Percentiles rank a stretch among this genome's conserved stretches.
Evolutionary conservation across 2,113 vertebrate genomes (phyloP).

Genomic region (Prionailurus viverrinus): DNA sequence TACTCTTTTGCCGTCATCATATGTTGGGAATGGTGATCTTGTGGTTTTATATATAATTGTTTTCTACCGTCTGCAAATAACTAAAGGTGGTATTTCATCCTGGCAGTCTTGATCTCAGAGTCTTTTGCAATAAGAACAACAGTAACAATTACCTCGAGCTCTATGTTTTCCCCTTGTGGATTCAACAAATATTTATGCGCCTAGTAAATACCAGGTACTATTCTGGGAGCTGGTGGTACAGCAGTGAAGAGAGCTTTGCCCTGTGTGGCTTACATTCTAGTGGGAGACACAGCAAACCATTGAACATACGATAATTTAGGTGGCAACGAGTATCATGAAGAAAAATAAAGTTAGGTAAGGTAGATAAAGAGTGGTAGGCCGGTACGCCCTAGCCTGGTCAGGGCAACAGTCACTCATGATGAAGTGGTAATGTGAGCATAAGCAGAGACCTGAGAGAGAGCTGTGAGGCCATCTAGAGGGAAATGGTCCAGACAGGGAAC

Average conservation of each 20-base stretch:
- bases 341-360: not conserved
- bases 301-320: not conserved
- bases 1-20: conserved; percentile 5
- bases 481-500: not conserved
- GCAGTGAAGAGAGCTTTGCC: not conserved
- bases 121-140: conserved; percentile 19
- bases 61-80: conserved; percentile 50
- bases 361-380: not conserved
- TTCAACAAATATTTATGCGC: conserved; percentile 3
- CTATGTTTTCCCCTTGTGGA: not conserved
- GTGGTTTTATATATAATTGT: conserved; percentile 30
- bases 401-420: not conserved
- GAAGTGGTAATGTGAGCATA: not conserved
- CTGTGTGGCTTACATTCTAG: not conserved
- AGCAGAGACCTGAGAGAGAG: not conserved
- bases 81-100: conserved; percentile 26
- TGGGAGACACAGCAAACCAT: not conserved
- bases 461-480: not conserved
- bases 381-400: not conserved
- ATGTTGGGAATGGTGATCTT: conserved; percentile 3
- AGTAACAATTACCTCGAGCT: not conserved
- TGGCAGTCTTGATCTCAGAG: conserved; percentile 13
- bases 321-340: not conserved
- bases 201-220: not conserved
- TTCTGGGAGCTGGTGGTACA: not conserved